Conservation (phyloP, 2,113 vertebrate genomes). For the Lontra canadensis region DNA sequence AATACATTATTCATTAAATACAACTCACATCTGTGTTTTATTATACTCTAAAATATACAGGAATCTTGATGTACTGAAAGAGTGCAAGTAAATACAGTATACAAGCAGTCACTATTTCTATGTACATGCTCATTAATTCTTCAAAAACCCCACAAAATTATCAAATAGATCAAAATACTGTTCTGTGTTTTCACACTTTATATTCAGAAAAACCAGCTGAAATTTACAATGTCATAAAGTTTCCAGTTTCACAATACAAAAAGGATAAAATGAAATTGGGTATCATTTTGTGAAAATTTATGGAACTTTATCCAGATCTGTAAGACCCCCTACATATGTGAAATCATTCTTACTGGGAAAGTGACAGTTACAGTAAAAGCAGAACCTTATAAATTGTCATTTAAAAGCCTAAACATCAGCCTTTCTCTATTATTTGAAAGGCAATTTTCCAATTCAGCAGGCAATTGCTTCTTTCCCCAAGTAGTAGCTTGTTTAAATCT, state of each 20-base stretch:
- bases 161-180: slow-evolving; percentile 91
- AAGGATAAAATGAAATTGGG: slow-evolving; percentile 85
- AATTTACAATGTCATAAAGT: slow-evolving; percentile 91
- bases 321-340: slow-evolving; percentile 82
- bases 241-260: slow-evolving; percentile 94
- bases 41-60: slow-evolving; percentile 99
- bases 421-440: slow-evolving; percentile 61
- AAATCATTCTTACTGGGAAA: slow-evolving; percentile 80
- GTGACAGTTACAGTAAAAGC: slow-evolving; percentile 82
- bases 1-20: slow-evolving; percentile 90
- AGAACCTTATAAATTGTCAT: slow-evolving; percentile 79
- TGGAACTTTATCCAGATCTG: slow-evolving; percentile 83
- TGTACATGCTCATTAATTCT: slow-evolving; percentile 94
- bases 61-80: slow-evolving; percentile 96
- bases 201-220: slow-evolving; percentile 92
- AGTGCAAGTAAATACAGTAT: slow-evolving; percentile 93
- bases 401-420: slow-evolving; percentile 75
- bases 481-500: slow-evolving; percentile 74
- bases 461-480: slow-evolving; percentile 64
- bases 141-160: slow-evolving; percentile 91
- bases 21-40: slow-evolving; percentile 95
- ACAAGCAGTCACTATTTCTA: slow-evolving; percentile 94
- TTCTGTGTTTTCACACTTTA: slow-evolving; percentile 86
- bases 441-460: slow-evolving; percentile 74
- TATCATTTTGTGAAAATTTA: slow-evolving; percentile 83